Evolutionary conservation across 1,140 invertebrate species (phyloP).

Genomic region (Drosophila subobscura): DNA sequence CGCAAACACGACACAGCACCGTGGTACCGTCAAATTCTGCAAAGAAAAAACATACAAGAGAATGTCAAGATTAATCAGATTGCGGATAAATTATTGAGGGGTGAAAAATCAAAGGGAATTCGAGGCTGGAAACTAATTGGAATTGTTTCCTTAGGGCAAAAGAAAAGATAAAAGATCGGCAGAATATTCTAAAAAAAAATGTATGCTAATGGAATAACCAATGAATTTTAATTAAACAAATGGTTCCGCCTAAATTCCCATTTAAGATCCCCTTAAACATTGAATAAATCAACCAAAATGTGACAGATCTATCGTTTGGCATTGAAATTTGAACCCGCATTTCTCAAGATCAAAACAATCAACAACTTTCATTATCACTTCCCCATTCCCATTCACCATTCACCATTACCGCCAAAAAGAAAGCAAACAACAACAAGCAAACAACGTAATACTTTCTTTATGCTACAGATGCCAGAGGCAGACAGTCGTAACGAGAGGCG

Average conservation of each 20-base stretch:
- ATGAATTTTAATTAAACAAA: too few species aligned
- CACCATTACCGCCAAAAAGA: conserved; percentile 38
- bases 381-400: background rate
- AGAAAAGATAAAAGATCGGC: too few species aligned
- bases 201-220: too few species aligned
- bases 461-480: conserved; percentile 12
- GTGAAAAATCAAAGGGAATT: background rate
- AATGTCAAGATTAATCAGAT: conserved; percentile 25
- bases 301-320: background rate
- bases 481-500: conserved; percentile 21
- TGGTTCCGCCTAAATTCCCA: too few species aligned
- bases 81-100: background rate
- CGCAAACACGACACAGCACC: conserved; percentile 98
- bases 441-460: conserved; percentile 67
- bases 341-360: background rate
- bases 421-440: conserved; percentile 58
- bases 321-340: background rate
- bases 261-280: too few species aligned
- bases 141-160: too few species aligned
- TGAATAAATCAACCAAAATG: too few species aligned
- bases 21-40: conserved; percentile 99
- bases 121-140: background rate
- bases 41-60: conserved; percentile 72
- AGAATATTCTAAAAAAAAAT: too few species aligned
- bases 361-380: conserved; percentile 65